Conservation (phyloP, 2,888 invertebrate species). For the Synergus umbraculus region DNA sequence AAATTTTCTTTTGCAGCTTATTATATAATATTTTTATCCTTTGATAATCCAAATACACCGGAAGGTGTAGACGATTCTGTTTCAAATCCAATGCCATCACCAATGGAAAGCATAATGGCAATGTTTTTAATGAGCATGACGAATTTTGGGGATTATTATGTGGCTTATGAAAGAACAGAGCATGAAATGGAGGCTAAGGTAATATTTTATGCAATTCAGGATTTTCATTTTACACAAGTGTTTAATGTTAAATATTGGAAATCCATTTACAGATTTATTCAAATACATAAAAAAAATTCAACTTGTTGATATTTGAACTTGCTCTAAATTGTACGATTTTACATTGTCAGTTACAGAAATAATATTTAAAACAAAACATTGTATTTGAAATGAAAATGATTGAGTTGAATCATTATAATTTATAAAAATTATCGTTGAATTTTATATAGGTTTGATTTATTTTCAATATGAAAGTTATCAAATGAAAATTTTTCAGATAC, state of each 20-base stretch:
- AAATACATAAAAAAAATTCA: neutral
- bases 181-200: slow-evolving; percentile 95
- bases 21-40: slow-evolving; percentile 93
- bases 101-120: slow-evolving; percentile 96
- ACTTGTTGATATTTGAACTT: neutral
- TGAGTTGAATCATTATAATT: no score
- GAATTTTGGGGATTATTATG: slow-evolving; percentile 96
- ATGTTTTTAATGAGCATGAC: slow-evolving; percentile 99
- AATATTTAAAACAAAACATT: no score
- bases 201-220: slow-evolving; percentile 57
- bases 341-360: no score
- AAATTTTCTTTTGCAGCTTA: slow-evolving; percentile 82
- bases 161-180: slow-evolving; percentile 92
- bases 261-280: neutral
- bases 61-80: slow-evolving; percentile 90
- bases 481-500: neutral
- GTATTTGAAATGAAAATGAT: neutral
- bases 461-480: no score
- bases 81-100: slow-evolving; percentile 92
- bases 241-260: neutral
- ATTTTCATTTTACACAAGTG: slow-evolving; percentile 41
- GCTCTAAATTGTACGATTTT: neutral
- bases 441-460: no score
- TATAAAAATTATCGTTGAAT: no score
- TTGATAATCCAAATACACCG: slow-evolving; percentile 89